Evolutionary conservation across 2,888 invertebrate species (phyloP).

Genomic region (Macroteleia sp.): DNA sequence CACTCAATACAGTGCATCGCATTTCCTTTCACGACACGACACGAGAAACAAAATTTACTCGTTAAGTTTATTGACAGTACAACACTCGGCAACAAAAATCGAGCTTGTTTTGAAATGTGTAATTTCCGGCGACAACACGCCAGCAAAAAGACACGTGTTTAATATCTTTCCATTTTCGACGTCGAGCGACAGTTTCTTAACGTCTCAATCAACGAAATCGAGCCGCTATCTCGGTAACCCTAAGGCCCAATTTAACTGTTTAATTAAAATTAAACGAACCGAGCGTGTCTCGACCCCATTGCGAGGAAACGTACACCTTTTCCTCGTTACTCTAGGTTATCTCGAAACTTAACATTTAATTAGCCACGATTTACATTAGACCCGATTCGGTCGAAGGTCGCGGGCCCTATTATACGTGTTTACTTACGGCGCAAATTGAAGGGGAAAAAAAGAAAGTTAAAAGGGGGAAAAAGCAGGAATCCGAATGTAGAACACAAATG

Average conservation of each 20-base stretch:
- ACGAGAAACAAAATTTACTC: slow-evolving; percentile 39
- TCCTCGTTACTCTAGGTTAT: slow-evolving; percentile 23
- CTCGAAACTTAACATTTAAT: slow-evolving; percentile 27
- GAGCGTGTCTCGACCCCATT: no score
- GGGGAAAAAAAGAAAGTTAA: neutral
- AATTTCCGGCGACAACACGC: slow-evolving; percentile 36
- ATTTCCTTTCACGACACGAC: slow-evolving; percentile 48
- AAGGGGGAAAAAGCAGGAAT: slow-evolving; percentile 10
- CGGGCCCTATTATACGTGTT: slow-evolving; percentile 40
- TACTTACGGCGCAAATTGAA: slow-evolving; percentile 17
- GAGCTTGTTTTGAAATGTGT: slow-evolving; percentile 13
- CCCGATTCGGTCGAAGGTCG: slow-evolving; percentile 28
- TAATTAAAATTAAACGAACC: slow-evolving; percentile 34
- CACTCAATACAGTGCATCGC: slow-evolving; percentile 22
- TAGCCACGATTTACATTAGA: slow-evolving; percentile 55
- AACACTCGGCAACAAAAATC: slow-evolving; percentile 17
- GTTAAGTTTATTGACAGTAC: slow-evolving; percentile 41
- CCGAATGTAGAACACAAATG: slow-evolving; percentile 46
- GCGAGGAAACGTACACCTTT: no score
- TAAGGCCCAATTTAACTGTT: slow-evolving; percentile 13
- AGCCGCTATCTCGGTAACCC: slow-evolving; percentile 4
- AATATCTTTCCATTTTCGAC: neutral
- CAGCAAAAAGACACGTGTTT: neutral
- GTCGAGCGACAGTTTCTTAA: slow-evolving; percentile 5
- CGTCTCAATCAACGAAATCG: slow-evolving; percentile 14